Conservation (phyloP, 2,797 vertebrate species). For the Mycteria americana region DNA sequence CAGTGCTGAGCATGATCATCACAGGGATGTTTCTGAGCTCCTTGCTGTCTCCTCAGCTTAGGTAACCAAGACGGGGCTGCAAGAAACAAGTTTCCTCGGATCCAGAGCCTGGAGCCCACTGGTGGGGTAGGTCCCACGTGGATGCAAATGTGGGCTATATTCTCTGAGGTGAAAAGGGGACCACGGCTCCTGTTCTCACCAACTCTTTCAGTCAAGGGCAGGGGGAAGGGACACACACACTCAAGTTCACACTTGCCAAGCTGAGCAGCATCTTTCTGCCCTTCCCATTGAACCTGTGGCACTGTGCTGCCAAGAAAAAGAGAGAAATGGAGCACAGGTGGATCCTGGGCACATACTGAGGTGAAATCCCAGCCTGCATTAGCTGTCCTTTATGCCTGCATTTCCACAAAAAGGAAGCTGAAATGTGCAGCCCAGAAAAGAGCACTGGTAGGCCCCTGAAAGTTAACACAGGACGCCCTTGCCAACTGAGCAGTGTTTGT, state of each 20-base stretch:
- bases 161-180: neutral
- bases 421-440: neutral
- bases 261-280: neutral
- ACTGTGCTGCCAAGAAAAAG: neutral
- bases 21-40: neutral
- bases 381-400: neutral
- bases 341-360: neutral
- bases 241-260: neutral
- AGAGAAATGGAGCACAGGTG: neutral
- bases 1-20: neutral
- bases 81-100: neutral
- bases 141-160: neutral
- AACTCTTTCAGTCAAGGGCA: neutral
- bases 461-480: neutral
- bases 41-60: neutral
- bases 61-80: neutral
- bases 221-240: neutral
- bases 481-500: fast-evolving
- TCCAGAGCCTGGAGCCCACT: neutral
- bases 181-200: neutral
- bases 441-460: neutral
- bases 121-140: neutral
- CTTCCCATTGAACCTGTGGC: neutral
- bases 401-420: neutral
- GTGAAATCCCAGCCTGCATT: neutral